Base-by-base conservation (phyloP, 1,140 invertebrate genomes). In the Meloidogyne floridensis region DNA sequence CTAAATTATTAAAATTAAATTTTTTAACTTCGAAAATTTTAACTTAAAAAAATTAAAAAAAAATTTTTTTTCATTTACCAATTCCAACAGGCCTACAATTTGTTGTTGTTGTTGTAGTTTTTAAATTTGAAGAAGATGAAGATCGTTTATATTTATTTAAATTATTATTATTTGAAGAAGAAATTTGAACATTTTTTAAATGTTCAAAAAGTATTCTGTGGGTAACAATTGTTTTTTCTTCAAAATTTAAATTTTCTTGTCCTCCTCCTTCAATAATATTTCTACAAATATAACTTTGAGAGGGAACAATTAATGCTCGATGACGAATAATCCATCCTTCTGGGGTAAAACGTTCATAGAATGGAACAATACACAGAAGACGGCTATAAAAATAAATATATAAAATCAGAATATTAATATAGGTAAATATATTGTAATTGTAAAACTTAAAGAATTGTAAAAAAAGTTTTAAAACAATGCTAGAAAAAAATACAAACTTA, bases 241-340 rank as follows among this genome's bases (percentile, higher is more conserved):
- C 10, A 65, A 65, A 65, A 65, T 65, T 65, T n/a, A n/a, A 65
- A 65, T 65, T 6, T 6, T 65, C 59, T n/a, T 6, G 15, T 6
- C 82, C 56, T n/a, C 10, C 59, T 6, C 82, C 56, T 42, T 84
- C 77, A n/a, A 65, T 8, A 11, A 80, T 80, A 74, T 82, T 86
- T 54, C 81, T 69, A 11, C 85, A 20, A 11, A 86, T 80, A 56
- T 81, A 84, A 73, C 85, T 87, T 77, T 86, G 85, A 15, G 85
- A 79, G 2, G 83, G 73, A 43, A 83, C 85, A 53, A 86, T 84
- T n/a, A 86, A 72, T 20, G 84, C 82, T n/a, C 84, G 70, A 32
- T 85, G 84, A 43, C 43, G 32, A 42, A 82, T 73, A 8, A 20
- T 13, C 13, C 70, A 69, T 13, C 84, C 84, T n/a, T 77, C 47